Base-by-base conservation (phyloP, 2,888 invertebrate genomes). In the Drymonia ruficornis region DNA sequence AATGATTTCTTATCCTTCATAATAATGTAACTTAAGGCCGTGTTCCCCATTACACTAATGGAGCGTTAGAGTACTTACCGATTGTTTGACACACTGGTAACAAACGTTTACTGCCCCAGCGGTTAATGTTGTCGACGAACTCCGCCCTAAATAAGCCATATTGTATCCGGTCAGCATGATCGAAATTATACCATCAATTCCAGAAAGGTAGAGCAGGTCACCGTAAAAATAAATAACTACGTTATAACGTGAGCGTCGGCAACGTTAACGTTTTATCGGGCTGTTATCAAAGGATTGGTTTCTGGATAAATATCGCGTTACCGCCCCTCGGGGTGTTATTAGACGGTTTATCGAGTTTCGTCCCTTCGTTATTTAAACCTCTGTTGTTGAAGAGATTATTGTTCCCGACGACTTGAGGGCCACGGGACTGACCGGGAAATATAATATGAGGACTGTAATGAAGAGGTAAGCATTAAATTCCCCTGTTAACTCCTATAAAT, bases 221-320 rank as follows among this genome's bases (percentile, higher is more conserved):
- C 5, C 3, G n/a, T 36, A n/a, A 13, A 36, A n/a, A 6, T 11
- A 6, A 31, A 31, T 23, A 31, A 31, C 11, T 31, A n/a, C n/a
- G 13, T n/a, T 36, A 2, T 36, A 11, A 13, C n/a, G 13, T 40
- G 40, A 40, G 8, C 16, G 7, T 23, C 23, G 2, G 5, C 5
- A 23, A 40, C 8, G 40, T 40, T 40, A 40, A 8, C 23, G n/a
- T 40, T 40, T 9, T 16, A 40, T 16, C 50, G 46, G 23, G 42
- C 49, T 55, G 53, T 50, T 67, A 56, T 64, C 57, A 65, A 70
- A 69, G 63, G 65, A 67, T 70, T 70, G 60, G 56, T 61, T 65
- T 65, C 58, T 59, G 59, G 63, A 70, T 65, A 69, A 59, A 65
- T 67, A 69, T 67, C 63, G 50, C 47, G 55, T 69, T 67, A 47